Percentiles rank a stretch among this genome's conserved stretches.
Conservation (phyloP, 2,797 vertebrate species). For the Phalanger gymnotis region DNA sequence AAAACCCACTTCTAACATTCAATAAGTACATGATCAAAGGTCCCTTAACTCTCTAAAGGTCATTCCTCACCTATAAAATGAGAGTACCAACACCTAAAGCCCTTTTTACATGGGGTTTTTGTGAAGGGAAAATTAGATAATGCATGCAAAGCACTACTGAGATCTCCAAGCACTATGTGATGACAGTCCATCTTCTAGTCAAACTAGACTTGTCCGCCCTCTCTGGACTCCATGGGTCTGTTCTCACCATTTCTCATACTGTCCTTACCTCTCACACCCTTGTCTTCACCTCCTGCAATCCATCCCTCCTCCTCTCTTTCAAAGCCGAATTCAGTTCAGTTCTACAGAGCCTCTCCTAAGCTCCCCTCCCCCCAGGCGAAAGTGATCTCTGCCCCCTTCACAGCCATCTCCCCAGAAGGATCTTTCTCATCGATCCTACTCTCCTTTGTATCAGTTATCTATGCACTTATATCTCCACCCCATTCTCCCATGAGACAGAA, state of each 20-base stretch:
- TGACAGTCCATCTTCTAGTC: neutral
- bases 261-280: neutral
- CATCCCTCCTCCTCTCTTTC: neutral
- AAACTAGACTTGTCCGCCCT: neutral
- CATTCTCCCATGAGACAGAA: neutral
- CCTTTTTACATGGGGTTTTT: neutral
- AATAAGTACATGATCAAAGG: neutral
- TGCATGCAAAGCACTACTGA: neutral
- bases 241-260: neutral
- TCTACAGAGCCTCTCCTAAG: neutral
- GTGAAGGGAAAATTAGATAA: neutral
- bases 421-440: neutral
- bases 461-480: neutral
- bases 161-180: neutral
- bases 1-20: neutral
- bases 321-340: neutral
- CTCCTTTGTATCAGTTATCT: neutral
- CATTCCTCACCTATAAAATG: neutral
- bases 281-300: neutral
- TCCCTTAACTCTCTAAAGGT: neutral
- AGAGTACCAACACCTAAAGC: neutral
- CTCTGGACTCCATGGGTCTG: neutral
- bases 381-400: neutral
- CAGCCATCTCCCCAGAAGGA: neutral
- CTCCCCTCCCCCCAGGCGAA: neutral